Evolutionary conservation across 2,113 vertebrate genomes (phyloP).

Genomic region (Perca schrenkii): DNA sequence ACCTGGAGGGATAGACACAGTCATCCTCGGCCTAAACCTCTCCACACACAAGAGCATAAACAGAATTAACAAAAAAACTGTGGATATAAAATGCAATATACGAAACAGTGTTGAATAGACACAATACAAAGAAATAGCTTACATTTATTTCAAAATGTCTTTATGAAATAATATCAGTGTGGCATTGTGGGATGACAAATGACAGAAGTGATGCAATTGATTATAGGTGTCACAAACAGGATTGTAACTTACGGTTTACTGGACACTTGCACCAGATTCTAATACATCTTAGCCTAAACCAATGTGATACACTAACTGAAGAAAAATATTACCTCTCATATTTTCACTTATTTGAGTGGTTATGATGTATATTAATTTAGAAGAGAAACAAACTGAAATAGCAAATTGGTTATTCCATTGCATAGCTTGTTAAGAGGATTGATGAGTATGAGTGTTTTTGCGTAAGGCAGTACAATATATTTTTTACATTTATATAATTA

Average conservation of each 20-base stretch:
- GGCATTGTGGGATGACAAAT: conserved; percentile 65
- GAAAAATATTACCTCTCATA: conserved; percentile 40
- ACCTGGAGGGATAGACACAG: conserved; percentile 87
- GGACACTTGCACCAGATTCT: conserved; percentile 77
- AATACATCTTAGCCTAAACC: conserved; percentile 72
- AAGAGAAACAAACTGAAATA: conserved; percentile 9
- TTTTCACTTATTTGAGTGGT: conserved; percentile 26
- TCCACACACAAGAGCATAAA: conserved; percentile 30
- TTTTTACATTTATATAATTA: neutral
- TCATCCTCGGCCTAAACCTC: conserved; percentile 65
- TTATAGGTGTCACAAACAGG: conserved; percentile 49
- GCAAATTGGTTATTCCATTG: conserved; percentile 15
- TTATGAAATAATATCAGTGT: conserved; percentile 54
- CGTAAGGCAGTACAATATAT: neutral
- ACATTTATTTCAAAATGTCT: conserved; percentile 34
- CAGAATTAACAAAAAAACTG: conserved; percentile 29
- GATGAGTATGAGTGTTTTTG: conserved; percentile 34
- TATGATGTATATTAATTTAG: conserved; percentile 17
- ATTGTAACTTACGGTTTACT: conserved; percentile 48
- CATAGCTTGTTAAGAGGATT: conserved; percentile 25
- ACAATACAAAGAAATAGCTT: conserved; percentile 12
- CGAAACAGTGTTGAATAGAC: neutral
- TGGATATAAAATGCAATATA: conserved; percentile 34
- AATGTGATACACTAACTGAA: conserved; percentile 17
- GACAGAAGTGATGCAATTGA: conserved; percentile 68